Conservation (phyloP, 2,797 vertebrate genomes). For the Leptodactylus fallax region DNA sequence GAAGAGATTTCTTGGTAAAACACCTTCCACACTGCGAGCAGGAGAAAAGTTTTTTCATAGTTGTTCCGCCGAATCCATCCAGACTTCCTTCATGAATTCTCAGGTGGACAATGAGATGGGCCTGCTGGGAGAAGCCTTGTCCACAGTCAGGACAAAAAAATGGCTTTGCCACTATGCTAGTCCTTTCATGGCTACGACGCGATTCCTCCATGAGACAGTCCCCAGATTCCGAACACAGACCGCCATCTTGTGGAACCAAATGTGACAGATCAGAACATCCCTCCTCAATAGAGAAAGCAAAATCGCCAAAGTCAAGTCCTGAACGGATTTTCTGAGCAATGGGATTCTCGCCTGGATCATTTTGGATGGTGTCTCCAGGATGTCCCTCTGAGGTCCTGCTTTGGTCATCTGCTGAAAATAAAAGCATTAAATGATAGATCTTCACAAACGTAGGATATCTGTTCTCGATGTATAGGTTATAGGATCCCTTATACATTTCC, state of each 20-base stretch:
- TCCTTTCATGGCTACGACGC: not conserved
- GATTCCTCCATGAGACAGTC: not conserved
- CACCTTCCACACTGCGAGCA: not conserved
- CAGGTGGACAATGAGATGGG: not conserved
- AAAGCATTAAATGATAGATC: not conserved
- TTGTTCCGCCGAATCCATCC: not conserved
- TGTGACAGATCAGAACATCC: not conserved
- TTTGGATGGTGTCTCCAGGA: not conserved
- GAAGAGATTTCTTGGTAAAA: slow-evolving; percentile 2
- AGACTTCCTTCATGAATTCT: not conserved
- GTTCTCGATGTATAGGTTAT: no score
- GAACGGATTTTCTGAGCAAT: not conserved
- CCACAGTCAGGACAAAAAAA: not conserved
- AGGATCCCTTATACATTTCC: no score
- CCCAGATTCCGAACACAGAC: not conserved
- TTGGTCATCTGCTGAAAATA: not conserved
- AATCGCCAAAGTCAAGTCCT: not conserved
- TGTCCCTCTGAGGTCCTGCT: not conserved
- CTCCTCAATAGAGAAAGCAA: not conserved
- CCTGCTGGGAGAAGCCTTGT: not conserved
- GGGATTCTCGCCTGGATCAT: not conserved
- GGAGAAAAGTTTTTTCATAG: not conserved
- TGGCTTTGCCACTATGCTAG: no score
- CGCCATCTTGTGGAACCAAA: not conserved
- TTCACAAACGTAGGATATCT: not conserved